A percentile compares a stretch with the other conserved stretches of the same genome.
Evolutionary conservation across 2,797 vertebrate species (phyloP).

Genomic region (Sciurus carolinensis): DNA sequence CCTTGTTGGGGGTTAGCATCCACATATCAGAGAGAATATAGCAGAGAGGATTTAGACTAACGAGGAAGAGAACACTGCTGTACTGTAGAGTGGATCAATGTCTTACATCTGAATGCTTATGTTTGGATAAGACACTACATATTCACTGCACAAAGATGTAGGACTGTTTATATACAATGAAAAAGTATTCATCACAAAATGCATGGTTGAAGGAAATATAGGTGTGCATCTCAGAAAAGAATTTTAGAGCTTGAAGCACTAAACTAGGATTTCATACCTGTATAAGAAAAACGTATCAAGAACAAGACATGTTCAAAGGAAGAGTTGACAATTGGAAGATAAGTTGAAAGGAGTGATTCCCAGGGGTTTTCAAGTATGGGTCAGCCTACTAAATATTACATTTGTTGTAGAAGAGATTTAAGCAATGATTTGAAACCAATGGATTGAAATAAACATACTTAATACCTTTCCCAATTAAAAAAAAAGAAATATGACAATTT

Average conservation of each 20-base stretch:
- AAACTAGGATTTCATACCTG: background rate
- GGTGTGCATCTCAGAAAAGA: background rate
- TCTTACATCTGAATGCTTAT: background rate
- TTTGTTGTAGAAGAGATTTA: background rate
- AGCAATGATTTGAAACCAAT: background rate
- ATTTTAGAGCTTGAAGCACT: background rate
- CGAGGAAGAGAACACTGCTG: background rate
- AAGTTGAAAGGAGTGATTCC: background rate
- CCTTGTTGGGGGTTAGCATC: too few relatives aligned
- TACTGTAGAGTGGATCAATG: background rate
- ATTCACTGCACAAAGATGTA: background rate
- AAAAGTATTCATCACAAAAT: background rate
- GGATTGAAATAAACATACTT: background rate
- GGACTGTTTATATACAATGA: background rate
- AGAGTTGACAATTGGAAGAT: background rate
- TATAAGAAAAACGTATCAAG: background rate
- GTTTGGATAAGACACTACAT: background rate
- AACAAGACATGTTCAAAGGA: background rate
- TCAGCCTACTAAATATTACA: background rate
- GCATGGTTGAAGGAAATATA: background rate
- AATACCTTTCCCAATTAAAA: background rate
- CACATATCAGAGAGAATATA: too few relatives aligned
- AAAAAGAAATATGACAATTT: background rate
- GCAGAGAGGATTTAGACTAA: background rate
- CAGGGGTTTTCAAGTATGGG: background rate